A percentile compares a stretch with the other conserved stretches of the same genome.
Conservation (phyloP, 2,888 invertebrate species). For the Criorhina ranunculi region DNA sequence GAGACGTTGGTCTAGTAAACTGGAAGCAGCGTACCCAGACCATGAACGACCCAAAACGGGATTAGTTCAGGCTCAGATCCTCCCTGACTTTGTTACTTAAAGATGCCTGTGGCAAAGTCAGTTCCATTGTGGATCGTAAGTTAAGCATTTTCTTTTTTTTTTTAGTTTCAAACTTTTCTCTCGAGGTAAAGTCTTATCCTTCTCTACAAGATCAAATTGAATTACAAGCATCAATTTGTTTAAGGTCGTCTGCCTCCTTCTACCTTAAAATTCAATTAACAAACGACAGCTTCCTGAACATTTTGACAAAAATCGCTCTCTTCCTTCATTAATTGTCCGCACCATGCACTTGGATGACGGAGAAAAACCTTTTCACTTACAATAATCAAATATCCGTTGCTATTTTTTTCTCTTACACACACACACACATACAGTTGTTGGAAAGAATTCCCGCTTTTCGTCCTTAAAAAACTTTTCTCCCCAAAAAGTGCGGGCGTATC, state of each 20-base stretch:
- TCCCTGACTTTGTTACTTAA: no score
- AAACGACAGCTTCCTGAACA: not conserved
- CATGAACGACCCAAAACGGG: no score
- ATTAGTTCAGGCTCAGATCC: no score
- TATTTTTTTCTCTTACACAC: not conserved
- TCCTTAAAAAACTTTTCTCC: not conserved
- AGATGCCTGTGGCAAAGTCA: no score
- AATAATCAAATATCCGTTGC: slow-evolving; percentile 21
- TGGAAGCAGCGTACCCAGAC: no score
- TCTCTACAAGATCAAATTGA: no score
- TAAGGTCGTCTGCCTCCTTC: not conserved
- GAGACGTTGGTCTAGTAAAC: no score
- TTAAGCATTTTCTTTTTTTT: no score
- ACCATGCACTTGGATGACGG: not conserved
- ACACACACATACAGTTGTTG: not conserved
- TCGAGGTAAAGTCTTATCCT: no score
- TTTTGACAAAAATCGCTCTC: not conserved
- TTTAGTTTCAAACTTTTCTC: no score
- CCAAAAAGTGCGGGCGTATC: slow-evolving; percentile 2
- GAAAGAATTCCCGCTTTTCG: not conserved
- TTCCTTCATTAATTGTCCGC: not conserved
- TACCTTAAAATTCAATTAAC: not conserved
- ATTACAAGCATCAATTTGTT: no score
- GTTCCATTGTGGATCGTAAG: no score
- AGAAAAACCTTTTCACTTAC: slow-evolving; percentile 1